Base-by-base conservation (phyloP, 2,113 vertebrate species). In the Oryzias javanicus region DNA sequence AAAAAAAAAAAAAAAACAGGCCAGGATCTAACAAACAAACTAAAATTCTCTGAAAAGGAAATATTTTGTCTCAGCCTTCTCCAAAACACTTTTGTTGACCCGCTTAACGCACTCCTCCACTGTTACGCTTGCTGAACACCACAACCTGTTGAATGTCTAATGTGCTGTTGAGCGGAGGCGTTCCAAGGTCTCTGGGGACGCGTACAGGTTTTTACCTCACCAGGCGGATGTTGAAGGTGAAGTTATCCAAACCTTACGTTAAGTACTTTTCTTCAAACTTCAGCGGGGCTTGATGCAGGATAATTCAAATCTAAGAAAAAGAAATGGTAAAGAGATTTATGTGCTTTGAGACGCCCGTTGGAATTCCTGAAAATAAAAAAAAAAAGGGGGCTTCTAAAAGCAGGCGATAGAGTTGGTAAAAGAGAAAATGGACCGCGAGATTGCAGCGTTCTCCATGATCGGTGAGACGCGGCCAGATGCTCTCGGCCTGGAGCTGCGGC, bases 181-280 rank as follows among this genome's bases (percentile, higher is more conserved):
- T 84, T 82, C 76, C 74, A 80, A 78, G 74, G 82, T 82, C 82
- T 74, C 86, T 5, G 65, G 78, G 84, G 87, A 85, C 78, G 42
- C 85, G 89, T 87, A 85, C 87, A 83, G 86, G 87, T 85, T 88
- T 83, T 72, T 84, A 80, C 83, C 78, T 80, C 66, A 63, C 78
- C 72, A 69, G 80, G 79, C 81, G 84, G 86, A 89, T 89, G 83
- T 84, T 88, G 84, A 88, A 88, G 87, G 86, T 89, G 83, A 88
- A n/a, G n/a, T n/a, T n/a, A n/a, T n/a, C n/a, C n/a, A n/a, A n/a
- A n/a, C n/a, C n/a, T n/a, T n/a, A n/a, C n/a, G n/a, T n/a, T n/a
- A n/a, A n/a, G n/a, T n/a, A n/a, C n/a, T n/a, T n/a, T n/a, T n/a
- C n/a, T n/a, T n/a, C n/a, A n/a, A n/a, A n/a, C n/a, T 72, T 67